Base-by-base conservation (phyloP, 2,113 vertebrate genomes). In the Mus spicilegus region DNA sequence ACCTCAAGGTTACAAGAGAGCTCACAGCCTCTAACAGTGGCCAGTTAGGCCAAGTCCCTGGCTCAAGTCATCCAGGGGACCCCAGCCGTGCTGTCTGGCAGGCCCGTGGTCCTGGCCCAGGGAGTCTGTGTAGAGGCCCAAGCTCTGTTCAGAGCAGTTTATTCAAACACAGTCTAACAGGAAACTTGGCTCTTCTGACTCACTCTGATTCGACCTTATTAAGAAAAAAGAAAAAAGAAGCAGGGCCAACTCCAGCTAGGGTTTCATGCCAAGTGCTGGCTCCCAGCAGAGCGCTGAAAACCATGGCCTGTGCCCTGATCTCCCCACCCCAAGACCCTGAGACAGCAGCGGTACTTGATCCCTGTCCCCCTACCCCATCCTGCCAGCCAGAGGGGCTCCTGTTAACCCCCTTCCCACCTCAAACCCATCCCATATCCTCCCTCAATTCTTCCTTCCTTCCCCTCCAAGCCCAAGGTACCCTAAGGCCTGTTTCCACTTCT, bases 101-200 rank as follows among this genome's bases (percentile, higher is more conserved):
- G 89, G 36, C 70, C 46, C 7, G 0, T 3, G 20, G 63, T 9
- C 78, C 95, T 93, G 94, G 94, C 93, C 88, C 11, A 1, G 9
- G 46, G 70, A 85, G 70, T 70, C 85, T 72, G 56, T 36, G 51
- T 51, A 61, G 94, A 97, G 97, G 93, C 87, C 93, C 93, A 93
- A 61, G 91, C 94, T 96, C 87, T 91, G 94, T 81, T 91, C 96
- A 94, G 94, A 97, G 90, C 63, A 84, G 95, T 97, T 96, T 97
- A 97, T 96, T 97, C 97, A 96, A 97, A 94, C 81, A 93, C 84
- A 95, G 94, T 76, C 95, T 94, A 96, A 96, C 94, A 97, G 97
- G 97, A 97, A 97, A 97, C 93, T 97, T 95, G 97, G 96, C 97
- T 96, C 92, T 94, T 94, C 91, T 94, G 95, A 96, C 97, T 97